Evolutionary conservation across 30 jellyfish, hydroid and myxozoan genomes (phyloP), one percentile per base, ranked within the genome.

Genomic region (Turritopsis rubra): DNA sequence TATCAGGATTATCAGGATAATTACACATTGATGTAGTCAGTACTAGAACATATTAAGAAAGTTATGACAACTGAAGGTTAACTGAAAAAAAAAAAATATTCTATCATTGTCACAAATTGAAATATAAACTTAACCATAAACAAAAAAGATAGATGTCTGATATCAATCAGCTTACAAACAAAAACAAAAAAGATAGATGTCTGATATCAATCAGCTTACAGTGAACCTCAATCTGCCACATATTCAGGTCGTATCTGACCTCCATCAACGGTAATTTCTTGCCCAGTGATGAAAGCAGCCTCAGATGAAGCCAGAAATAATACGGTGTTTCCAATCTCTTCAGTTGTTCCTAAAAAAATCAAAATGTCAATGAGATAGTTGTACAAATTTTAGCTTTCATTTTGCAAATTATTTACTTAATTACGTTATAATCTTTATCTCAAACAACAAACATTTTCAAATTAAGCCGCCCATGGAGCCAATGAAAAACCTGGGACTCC

Each of bases 241-340:
- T 41, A 41, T 41, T 5, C 77, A 7, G 77, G 77, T 27, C 77
- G 28, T 7, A 68, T 27, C 30, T 68, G 77, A 7, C 84, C 84
- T 17, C 84, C 84, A 30, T 76, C 84, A 76, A 76, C 85, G 0
- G 52, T 29, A 78, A 78, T 78, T 22, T 78, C 85, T 53, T 78
- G 85, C 13, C 85, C 85, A 23, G 85, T 78, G 17, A 78, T 52
- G 22, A 78, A 29, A 53, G 83, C 18, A 20, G 85, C 85, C 18
- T 78, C 85, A 8, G 52, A 23, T 16, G 85, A 78, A 21, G 85
- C 85, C 26, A 78, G 26, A 52, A 21, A 78, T 17, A 21, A 78
- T 28, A 78, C 30, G 18, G 52, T 78, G 30, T 41, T 41, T 17
- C 85, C 85, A 52, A 78, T 53, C 26, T 78, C 85, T 78, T 78